These are phyloP conservation scores for Onychomys torridus DNA, from an alignment of 2,797 vertebrate species.

Conservation along the genomic window DNA sequence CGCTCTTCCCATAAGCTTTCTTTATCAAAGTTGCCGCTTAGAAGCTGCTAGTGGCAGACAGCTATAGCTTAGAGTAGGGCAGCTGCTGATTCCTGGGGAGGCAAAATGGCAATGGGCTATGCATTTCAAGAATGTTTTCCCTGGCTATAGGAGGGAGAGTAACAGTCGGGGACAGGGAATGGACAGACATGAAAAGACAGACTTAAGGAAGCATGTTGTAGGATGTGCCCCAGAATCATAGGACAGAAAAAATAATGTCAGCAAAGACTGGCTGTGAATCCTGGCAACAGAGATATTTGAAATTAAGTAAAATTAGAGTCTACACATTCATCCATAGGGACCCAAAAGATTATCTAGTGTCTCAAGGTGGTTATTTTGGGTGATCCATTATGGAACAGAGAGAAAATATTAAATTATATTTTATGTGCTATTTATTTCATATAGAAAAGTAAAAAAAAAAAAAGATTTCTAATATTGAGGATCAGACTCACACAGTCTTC, in stretches of 20 bases:
- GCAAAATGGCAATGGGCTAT: neutral
- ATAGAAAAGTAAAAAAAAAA: neutral
- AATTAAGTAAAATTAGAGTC: conserved; percentile 20
- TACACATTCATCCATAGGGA: neutral
- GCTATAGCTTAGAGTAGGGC: neutral
- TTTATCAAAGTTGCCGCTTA: neutral
- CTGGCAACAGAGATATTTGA: neutral
- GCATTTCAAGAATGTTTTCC: conserved; percentile 26
- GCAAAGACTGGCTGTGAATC: neutral
- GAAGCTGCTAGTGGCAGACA: neutral
- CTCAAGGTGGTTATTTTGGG: neutral
- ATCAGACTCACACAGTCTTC: neutral
- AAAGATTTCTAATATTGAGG: neutral
- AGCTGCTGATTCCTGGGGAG: neutral
- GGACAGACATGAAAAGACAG: neutral
- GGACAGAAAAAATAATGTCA: neutral
- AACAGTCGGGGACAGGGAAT: neutral
- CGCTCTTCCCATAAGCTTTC: neutral
- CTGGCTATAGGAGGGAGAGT: neutral
- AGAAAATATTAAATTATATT: neutral
- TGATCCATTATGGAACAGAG: neutral
- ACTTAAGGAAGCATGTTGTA: neutral
- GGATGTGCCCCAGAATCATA: neutral
- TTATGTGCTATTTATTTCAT: neutral
- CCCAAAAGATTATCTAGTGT: neutral